Evolutionary conservation across 2,888 invertebrate species (phyloP).

Genomic region (Esperia sulphurella): DNA sequence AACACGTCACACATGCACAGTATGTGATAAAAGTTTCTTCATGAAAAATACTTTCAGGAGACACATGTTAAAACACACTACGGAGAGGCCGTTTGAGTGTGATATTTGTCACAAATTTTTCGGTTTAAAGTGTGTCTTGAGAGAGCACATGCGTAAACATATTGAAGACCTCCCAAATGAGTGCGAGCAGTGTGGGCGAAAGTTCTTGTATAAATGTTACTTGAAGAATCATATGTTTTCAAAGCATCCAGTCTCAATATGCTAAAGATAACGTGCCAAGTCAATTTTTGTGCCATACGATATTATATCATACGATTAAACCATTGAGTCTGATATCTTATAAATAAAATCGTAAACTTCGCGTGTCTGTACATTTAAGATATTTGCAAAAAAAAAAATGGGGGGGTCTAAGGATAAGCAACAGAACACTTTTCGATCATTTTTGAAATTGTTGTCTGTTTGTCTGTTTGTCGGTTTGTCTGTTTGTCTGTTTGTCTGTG

Average conservation of each 20-base stretch:
- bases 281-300: no score
- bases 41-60: constrained; percentile 38
- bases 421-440: no score
- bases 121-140: constrained; percentile 37
- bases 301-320: no score
- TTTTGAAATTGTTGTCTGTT: no score
- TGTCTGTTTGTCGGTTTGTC: no score
- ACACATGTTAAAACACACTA: constrained; percentile 58
- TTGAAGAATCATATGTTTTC: constrained; percentile 33
- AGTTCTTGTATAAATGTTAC: constrained; percentile 25
- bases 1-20: constrained; percentile 20
- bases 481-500: no score
- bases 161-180: constrained; percentile 30
- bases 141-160: constrained; percentile 47
- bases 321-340: no score
- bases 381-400: no score
- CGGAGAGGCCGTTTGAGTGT: constrained; percentile 53
- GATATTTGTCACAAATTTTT: constrained; percentile 44
- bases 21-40: constrained; percentile 28
- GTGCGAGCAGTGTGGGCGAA: constrained; percentile 29
- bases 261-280: no score
- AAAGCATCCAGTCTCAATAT: constrained; percentile 27
- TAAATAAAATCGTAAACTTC: no score
- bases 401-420: no score
- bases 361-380: no score